Evolutionary conservation across 2,797 vertebrate genomes (phyloP).

Genomic region (Diplodus puntazzo): DNA sequence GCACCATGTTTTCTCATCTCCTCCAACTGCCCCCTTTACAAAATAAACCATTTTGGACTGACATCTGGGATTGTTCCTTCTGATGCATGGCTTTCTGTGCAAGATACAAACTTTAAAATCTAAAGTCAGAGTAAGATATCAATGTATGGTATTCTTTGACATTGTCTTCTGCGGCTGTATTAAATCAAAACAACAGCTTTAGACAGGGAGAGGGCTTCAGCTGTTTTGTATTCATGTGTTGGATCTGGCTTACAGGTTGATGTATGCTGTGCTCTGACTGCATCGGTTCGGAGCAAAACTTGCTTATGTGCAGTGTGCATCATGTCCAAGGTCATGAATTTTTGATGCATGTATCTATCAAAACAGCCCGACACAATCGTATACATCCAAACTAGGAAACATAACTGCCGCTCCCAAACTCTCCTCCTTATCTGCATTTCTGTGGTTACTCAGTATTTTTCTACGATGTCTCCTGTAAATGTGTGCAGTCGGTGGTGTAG

Average conservation of each 20-base stretch:
- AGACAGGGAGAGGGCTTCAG: constrained; percentile 8
- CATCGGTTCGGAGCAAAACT: constrained; percentile 29
- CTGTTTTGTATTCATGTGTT: constrained; percentile 58
- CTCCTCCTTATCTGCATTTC: constrained; percentile 43
- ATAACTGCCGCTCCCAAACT: constrained; percentile 30
- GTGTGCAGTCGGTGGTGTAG: not conserved
- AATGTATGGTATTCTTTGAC: not conserved
- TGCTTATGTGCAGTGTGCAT: constrained; percentile 44
- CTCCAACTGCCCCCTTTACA: constrained; percentile 83
- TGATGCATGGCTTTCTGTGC: constrained; percentile 25
- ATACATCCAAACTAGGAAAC: constrained; percentile 46
- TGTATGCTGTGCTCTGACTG: constrained; percentile 48
- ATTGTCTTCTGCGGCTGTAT: constrained; percentile 17
- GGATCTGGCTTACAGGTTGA: constrained; percentile 45
- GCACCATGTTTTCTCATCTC: constrained; percentile 85
- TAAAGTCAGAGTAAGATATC: constrained; percentile 1
- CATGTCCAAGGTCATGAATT: constrained; percentile 60
- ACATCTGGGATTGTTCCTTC: constrained; percentile 51
- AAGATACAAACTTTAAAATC: constrained; percentile 19
- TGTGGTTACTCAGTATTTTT: constrained; percentile 40
- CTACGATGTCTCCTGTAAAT: constrained; percentile 23
- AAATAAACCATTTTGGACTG: constrained; percentile 87
- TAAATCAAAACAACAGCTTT: constrained; percentile 21
- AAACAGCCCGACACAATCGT: constrained; percentile 25
- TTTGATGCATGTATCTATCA: constrained; percentile 62